A percentile compares a stretch with the other conserved stretches of the same genome.
Conservation (phyloP, 2,113 vertebrate species). For the Gavia stellata region DNA sequence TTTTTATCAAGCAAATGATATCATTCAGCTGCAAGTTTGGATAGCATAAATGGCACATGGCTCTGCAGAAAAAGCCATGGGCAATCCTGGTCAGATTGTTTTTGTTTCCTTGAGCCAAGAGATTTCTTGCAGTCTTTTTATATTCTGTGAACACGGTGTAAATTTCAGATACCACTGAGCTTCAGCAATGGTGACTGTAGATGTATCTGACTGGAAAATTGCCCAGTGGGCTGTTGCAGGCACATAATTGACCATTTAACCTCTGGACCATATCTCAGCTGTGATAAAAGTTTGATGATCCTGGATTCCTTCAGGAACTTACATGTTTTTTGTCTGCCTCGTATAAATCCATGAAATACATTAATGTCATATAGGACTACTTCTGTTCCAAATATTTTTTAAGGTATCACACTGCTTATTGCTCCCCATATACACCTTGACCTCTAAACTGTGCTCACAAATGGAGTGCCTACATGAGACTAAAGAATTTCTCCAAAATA, state of each 20-base stretch:
- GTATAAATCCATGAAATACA: background rate
- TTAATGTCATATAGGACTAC: background rate
- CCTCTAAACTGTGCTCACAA: background rate
- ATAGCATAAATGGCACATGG: background rate
- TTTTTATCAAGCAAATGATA: background rate
- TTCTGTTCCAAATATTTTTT: background rate
- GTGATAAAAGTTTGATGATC: slow-evolving; percentile 19
- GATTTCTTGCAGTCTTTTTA: background rate
- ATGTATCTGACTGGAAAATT: slow-evolving; percentile 30
- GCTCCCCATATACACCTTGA: background rate
- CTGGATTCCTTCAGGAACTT: slow-evolving; percentile 10
- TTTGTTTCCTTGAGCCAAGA: background rate
- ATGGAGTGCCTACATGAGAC: background rate
- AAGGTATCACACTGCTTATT: background rate
- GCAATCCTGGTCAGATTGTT: background rate
- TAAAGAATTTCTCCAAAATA: background rate
- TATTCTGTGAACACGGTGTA: background rate
- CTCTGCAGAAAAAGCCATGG: background rate
- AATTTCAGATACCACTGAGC: background rate
- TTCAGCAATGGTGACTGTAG: background rate
- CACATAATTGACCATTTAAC: slow-evolving; percentile 10
- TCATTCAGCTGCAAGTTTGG: background rate
- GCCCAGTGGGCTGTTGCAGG: background rate
- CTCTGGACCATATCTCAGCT: background rate
- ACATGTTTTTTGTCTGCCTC: background rate